phyloP scores from a whole-genome alignment of 2,888 invertebrate species.

The Bombyx huttoni region DNA sequence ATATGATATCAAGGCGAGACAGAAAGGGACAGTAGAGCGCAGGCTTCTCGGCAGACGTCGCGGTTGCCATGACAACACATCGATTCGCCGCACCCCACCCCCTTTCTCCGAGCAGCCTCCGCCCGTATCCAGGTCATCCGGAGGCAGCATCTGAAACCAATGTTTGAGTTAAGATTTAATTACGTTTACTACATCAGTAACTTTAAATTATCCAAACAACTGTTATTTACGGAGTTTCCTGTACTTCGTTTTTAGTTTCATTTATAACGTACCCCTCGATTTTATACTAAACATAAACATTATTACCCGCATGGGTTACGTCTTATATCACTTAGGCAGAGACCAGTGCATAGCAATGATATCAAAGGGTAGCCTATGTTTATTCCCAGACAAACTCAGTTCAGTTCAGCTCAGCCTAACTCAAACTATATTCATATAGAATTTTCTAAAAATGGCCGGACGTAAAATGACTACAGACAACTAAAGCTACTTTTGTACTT shows the following conservation, averaged over 20 bases:
- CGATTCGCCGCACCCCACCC: slow-evolving; percentile 54
- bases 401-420: too few relatives aligned
- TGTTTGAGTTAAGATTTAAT: slow-evolving; percentile 20
- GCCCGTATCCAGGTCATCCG: slow-evolving; percentile 63
- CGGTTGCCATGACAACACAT: slow-evolving; percentile 66
- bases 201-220: background rate
- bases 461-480: too few relatives aligned
- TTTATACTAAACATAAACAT: too few relatives aligned
- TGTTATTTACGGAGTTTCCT: background rate
- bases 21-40: slow-evolving; percentile 70
- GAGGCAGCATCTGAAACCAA: slow-evolving; percentile 30
- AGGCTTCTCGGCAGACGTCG: slow-evolving; percentile 72
- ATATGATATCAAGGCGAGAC: slow-evolving; percentile 72
- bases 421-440: too few relatives aligned
- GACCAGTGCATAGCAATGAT: too few relatives aligned
- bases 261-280: background rate
- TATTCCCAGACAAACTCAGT: too few relatives aligned
- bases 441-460: too few relatives aligned
- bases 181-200: slow-evolving; percentile 9
- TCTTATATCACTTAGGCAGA: too few relatives aligned
- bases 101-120: slow-evolving; percentile 42
- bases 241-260: background rate
- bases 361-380: too few relatives aligned
- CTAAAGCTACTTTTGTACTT: too few relatives aligned
- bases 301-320: too few relatives aligned